Base-by-base conservation (phyloP, 2,888 invertebrate genomes). In the Diarsia mendica region DNA sequence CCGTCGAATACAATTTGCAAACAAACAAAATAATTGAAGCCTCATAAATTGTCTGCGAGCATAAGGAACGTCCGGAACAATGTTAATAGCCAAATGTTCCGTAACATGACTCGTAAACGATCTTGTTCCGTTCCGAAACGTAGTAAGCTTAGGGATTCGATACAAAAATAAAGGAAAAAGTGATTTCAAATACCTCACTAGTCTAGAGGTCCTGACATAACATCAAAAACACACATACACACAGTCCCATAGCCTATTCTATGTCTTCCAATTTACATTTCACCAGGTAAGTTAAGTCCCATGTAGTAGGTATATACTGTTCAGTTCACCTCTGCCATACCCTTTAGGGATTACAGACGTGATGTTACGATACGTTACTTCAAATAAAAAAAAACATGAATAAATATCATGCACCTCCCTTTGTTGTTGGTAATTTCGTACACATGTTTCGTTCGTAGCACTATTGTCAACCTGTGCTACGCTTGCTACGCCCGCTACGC, bases 381-480 rank as follows among this genome's bases (percentile, higher is more conserved):
- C 39, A 39, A 77, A 84, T 77, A 72, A 76, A 85, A 86, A 83
- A 86, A 81, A 84, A 84, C 69, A 60, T 68, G 11, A 76, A 72
- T 75, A 76, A 15, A 75, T 63, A 67, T 72, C 48, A 23, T 44
- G 33, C 66, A 67, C 48, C 61, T 76, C 77, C 72, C 75, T 65
- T 28, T 28, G 28, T 28, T 3, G 39, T 61, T 70, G 63, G 67
- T 66, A 60, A 67, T 85, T 77, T 63, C 49, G 60, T 75, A 61
- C 65, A 83, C 60, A 46, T 83, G 84, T 71, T 75, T 51, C 60
- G 15, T 72, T 74, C 46, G 53, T 51, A 60, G 58, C 20, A 72
- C 60, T 75, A 72, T 74, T 69, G 68, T 75, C 61, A 60, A 69
- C 71, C 58, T 69, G 61, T 76, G 77, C 48, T 66, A 33, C 55